Evolutionary conservation across 2,113 vertebrate genomes (phyloP).

Genomic region (Leiothrix lutea): DNA sequence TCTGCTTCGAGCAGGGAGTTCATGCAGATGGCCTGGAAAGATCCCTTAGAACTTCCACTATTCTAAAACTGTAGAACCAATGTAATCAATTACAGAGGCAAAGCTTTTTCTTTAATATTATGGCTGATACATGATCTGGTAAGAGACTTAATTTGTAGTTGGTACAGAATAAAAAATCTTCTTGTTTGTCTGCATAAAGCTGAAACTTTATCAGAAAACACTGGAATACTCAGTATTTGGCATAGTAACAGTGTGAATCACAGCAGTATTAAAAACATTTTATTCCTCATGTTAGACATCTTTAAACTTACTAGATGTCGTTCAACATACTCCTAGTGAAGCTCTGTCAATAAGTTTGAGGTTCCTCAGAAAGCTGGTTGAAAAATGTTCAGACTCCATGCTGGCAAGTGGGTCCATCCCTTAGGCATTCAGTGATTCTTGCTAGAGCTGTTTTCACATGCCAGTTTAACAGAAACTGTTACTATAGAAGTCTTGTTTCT

Average conservation of each 20-base stretch:
- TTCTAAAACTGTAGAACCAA: not conserved
- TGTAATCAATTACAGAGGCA: not conserved
- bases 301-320: not conserved
- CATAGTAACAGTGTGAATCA: not conserved
- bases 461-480: not conserved
- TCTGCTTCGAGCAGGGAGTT: not conserved
- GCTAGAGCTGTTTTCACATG: not conserved
- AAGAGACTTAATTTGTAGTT: not conserved
- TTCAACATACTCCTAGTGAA: not conserved
- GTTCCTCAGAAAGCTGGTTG: not conserved
- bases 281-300: not conserved
- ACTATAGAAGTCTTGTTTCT: not conserved
- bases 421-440: not conserved
- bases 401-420: not conserved
- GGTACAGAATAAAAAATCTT: not conserved
- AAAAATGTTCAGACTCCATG: not conserved
- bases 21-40: not conserved
- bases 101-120: not conserved
- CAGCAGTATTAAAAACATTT: not conserved
- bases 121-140: fast-evolving
- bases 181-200: not conserved
- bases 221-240: not conserved
- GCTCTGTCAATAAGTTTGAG: not conserved
- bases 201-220: not conserved
- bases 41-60: not conserved